Conservation (phyloP, 1,140 invertebrate species). For the Hestina assimilis region DNA sequence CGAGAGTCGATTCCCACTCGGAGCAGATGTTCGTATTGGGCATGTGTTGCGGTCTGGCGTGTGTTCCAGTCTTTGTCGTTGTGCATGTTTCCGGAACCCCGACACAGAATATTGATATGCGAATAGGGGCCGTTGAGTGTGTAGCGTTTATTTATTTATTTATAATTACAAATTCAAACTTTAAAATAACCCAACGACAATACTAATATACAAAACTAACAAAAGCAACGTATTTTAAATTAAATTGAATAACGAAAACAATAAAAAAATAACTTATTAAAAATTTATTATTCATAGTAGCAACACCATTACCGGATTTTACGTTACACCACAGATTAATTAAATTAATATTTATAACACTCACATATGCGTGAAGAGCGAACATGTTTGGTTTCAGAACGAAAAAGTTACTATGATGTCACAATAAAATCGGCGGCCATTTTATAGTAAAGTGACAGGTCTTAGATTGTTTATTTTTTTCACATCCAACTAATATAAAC, state of each 20-base stretch:
- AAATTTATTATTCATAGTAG: slow-evolving; percentile 2
- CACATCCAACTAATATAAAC: slow-evolving; percentile 2
- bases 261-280: not conserved
- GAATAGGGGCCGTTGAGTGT: no score
- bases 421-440: slow-evolving; percentile 36
- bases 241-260: slow-evolving; percentile 10
- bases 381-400: slow-evolving; percentile 37
- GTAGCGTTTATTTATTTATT: no score
- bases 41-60: no score
- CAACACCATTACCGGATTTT: slow-evolving; percentile 10
- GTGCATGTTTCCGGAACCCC: no score
- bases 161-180: no score
- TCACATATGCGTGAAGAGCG: slow-evolving; percentile 52
- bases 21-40: no score
- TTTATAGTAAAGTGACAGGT: slow-evolving; percentile 59
- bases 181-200: no score
- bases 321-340: slow-evolving; percentile 11
- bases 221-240: no score
- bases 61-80: no score
- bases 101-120: no score
- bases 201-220: not conserved
- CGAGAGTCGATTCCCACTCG: no score
- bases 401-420: slow-evolving; percentile 43
- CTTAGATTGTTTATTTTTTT: slow-evolving; percentile 13
- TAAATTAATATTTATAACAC: slow-evolving; percentile 31